phyloP scores from a whole-genome alignment of 2,113 vertebrate species.

The Bolborhynchus lineola region DNA sequence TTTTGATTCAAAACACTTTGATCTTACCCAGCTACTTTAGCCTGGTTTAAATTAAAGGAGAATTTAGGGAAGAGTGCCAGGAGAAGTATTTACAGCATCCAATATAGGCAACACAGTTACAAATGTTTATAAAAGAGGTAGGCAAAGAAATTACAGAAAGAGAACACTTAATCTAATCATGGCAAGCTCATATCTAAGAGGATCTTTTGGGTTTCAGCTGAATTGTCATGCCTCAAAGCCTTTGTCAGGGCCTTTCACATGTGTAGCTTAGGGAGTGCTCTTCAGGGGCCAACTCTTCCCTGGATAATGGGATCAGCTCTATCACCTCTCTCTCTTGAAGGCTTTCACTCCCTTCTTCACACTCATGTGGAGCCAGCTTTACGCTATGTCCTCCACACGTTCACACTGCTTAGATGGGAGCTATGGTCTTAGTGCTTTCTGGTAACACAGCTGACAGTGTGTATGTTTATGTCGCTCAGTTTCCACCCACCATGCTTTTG shows the following conservation, averaged over 20 bases:
- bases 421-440: neutral
- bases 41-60: constrained; percentile 40
- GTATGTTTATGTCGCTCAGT: neutral
- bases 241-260: neutral
- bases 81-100: constrained; percentile 8
- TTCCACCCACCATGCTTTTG: neutral
- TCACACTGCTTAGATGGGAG: neutral
- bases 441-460: neutral
- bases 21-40: neutral
- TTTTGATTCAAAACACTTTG: constrained; percentile 7
- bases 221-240: neutral
- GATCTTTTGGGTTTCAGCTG: neutral
- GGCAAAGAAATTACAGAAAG: neutral
- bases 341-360: neutral
- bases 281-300: neutral
- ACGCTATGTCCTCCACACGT: fast-evolving
- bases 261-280: neutral
- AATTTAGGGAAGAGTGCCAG: constrained; percentile 6
- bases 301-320: neutral
- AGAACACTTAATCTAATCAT: constrained; percentile 55
- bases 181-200: neutral
- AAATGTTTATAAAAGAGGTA: constrained; percentile 44
- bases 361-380: neutral
- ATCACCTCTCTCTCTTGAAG: neutral
- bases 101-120: constrained; percentile 5